phyloP scores from a whole-genome alignment of 1,140 invertebrate species.

The Polypedilum pembai region DNA sequence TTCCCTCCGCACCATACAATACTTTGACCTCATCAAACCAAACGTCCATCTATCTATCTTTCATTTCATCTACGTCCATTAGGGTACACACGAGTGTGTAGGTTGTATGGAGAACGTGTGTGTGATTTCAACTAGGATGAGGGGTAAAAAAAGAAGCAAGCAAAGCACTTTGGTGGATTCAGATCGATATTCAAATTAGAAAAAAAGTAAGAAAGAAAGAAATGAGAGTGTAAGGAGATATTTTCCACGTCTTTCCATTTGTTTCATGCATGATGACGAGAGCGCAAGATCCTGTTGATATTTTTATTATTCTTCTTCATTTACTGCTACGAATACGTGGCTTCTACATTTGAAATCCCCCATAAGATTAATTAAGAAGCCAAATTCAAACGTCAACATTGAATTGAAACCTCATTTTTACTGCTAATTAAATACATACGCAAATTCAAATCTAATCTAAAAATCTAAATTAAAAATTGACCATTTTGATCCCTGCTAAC shows the following conservation, averaged over 20 bases:
- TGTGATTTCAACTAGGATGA: neutral
- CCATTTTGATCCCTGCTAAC: neutral
- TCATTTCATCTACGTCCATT: neutral
- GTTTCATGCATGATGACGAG: neutral
- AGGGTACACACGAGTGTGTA: neutral
- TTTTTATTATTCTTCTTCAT: conserved; percentile 16
- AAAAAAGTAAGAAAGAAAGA: too few species aligned
- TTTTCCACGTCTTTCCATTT: neutral
- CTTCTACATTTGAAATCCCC: too few species aligned
- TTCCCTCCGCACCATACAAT: neutral
- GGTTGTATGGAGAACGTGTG: neutral
- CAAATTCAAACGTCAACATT: too few species aligned
- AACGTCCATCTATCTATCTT: conserved; percentile 6
- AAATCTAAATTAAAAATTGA: conserved; percentile 1
- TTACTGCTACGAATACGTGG: neutral
- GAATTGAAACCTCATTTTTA: too few species aligned
- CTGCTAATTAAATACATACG: too few species aligned
- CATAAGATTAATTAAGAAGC: too few species aligned
- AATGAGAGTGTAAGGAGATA: conserved; percentile 8
- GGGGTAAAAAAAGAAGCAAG: neutral
- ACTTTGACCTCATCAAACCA: conserved; percentile 2
- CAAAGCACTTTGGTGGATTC: conserved; percentile 12
- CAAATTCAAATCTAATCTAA: neutral
- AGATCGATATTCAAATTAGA: conserved; percentile 23
- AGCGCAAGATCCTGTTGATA: conserved; percentile 23